Conservation (phyloP, 1,140 invertebrate genomes). For the Polyergus mexicanus region DNA sequence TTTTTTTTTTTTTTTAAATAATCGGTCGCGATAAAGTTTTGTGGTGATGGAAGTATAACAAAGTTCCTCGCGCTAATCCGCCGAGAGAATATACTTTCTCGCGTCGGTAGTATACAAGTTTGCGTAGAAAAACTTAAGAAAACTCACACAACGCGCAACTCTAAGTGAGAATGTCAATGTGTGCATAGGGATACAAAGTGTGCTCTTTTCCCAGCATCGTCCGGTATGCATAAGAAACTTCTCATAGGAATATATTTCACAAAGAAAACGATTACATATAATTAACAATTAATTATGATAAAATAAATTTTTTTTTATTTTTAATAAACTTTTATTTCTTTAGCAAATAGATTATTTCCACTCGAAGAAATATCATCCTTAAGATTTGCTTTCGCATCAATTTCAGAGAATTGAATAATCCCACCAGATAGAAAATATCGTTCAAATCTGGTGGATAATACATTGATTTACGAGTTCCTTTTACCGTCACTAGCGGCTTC, state of each 20-base stretch:
- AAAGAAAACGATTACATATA: background rate
- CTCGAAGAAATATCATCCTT: background rate
- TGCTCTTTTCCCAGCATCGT: background rate
- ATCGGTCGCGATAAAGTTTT: conserved; percentile 6
- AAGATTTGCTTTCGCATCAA: background rate
- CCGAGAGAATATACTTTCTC: conserved; percentile 34
- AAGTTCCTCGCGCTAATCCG: conserved; percentile 29
- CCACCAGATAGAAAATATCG: background rate
- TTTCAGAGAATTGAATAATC: background rate
- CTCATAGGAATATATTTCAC: background rate
- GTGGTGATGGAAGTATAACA: background rate
- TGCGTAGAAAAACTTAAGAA: conserved; percentile 9
- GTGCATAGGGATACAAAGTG: background rate
- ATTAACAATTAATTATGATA: background rate
- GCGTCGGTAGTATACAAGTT: conserved; percentile 11
- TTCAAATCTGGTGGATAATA: no score
- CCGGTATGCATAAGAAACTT: background rate
- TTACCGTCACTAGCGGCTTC: no score
- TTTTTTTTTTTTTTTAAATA: background rate
- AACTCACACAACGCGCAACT: conserved; percentile 9
- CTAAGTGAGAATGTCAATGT: conserved; percentile 5
- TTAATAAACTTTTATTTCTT: background rate
- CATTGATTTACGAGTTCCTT: no score
- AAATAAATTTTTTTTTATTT: background rate
- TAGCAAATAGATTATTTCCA: background rate